A percentile compares a stretch with the other conserved stretches of the same genome.
Conservation (phyloP, 2,113 vertebrate species). For the Cynoglossus semilaevis region DNA sequence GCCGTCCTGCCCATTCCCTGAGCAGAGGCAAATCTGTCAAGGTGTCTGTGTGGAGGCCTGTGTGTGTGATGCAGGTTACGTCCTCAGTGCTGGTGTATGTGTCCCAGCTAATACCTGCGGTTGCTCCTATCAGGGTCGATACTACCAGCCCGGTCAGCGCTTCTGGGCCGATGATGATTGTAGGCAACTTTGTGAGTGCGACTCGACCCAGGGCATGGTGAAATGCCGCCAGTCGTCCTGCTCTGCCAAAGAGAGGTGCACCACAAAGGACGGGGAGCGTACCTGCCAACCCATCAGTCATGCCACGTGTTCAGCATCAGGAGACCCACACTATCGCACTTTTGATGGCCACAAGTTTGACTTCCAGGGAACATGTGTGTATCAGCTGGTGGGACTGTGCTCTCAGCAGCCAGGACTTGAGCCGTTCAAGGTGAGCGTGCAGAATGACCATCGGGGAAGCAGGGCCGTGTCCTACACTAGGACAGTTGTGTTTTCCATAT, state of each 20-base stretch:
- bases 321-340: slow-evolving; percentile 69
- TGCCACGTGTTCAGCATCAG: slow-evolving; percentile 56
- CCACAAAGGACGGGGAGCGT: slow-evolving; percentile 40
- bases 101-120: slow-evolving; percentile 58
- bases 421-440: slow-evolving; percentile 67
- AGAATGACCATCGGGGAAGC: slow-evolving; percentile 68
- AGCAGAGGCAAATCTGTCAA: slow-evolving; percentile 32
- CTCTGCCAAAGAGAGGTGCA: slow-evolving; percentile 53
- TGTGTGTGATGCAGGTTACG: slow-evolving; percentile 62
- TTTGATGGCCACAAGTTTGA: slow-evolving; percentile 66
- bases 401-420: slow-evolving; percentile 31
- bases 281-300: slow-evolving; percentile 54
- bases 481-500: slow-evolving; percentile 56
- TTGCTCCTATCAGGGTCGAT: slow-evolving; percentile 68
- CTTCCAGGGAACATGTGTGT: slow-evolving; percentile 73
- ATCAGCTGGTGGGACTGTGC: slow-evolving; percentile 66
- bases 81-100: slow-evolving; percentile 62
- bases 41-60: slow-evolving; percentile 62
- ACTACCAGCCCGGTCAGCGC: slow-evolving; percentile 57
- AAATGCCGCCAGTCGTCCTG: slow-evolving; percentile 57
- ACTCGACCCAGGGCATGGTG: slow-evolving; percentile 44
- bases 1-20: slow-evolving; percentile 60
- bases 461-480: slow-evolving; percentile 60
- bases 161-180: slow-evolving; percentile 72
- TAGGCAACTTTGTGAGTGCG: slow-evolving; percentile 56